A percentile compares a stretch with the other conserved stretches of the same genome.
Conservation (phyloP, 2,113 vertebrate species). For the Anguilla rostrata region DNA sequence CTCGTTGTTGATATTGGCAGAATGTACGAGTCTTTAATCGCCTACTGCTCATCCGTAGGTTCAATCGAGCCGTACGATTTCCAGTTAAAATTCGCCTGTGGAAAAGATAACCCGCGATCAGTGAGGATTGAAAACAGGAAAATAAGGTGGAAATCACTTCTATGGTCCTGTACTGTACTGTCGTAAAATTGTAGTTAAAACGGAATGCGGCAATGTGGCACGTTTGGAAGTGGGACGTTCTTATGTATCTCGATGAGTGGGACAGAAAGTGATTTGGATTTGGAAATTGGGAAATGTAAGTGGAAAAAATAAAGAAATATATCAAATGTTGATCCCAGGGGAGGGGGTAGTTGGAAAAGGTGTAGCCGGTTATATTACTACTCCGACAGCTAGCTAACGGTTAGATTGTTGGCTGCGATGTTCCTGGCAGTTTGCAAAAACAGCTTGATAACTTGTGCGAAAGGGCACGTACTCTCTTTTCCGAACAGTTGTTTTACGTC, state of each 20-base stretch:
- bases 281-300: background rate
- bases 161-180: slow-evolving; percentile 18
- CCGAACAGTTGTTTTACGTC: slow-evolving; percentile 6
- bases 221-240: slow-evolving; percentile 14
- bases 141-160: background rate
- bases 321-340: slow-evolving; percentile 11
- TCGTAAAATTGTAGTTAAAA: slow-evolving; percentile 33
- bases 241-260: background rate
- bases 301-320: background rate
- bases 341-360: background rate
- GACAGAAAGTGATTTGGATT: background rate
- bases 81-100: too few relatives aligned
- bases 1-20: too few relatives aligned
- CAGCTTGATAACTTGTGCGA: slow-evolving; percentile 40
- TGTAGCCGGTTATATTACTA: background rate
- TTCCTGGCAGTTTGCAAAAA: slow-evolving; percentile 42
- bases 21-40: background rate
- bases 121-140: background rate
- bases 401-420: slow-evolving; percentile 30
- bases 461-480: slow-evolving; percentile 35
- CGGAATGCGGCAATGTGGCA: slow-evolving; percentile 65
- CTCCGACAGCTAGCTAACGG: background rate
- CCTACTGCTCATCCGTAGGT: background rate
- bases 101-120: too few relatives aligned
- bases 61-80: too few relatives aligned